Conservation (phyloP, 2,888 invertebrate species). For the Chalcosyrphus nemorum region DNA sequence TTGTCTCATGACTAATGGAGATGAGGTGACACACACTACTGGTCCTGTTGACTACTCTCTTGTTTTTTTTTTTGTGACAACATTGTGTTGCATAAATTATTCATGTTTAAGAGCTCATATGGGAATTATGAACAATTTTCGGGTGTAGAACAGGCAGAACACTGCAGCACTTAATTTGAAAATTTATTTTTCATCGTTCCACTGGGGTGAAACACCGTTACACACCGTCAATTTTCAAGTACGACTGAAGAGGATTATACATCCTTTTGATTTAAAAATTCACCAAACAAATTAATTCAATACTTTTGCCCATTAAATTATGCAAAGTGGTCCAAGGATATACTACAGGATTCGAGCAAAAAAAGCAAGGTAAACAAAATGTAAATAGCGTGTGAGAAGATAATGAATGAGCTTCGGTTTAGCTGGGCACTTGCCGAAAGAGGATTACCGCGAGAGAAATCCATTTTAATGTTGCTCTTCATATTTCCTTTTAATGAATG, state of each 20-base stretch:
- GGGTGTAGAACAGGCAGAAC: conserved; percentile 38
- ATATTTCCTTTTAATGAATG: too few species aligned
- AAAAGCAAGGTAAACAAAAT: background rate
- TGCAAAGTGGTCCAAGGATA: conserved; percentile 15
- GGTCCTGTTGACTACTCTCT: background rate
- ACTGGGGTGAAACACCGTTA: conserved; percentile 3
- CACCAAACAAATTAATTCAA: conserved; percentile 42
- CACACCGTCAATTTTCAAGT: conserved; percentile 17
- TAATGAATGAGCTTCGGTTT: background rate
- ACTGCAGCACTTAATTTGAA: conserved; percentile 53
- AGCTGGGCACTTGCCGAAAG: background rate
- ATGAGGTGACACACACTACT: background rate
- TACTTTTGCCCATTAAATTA: conserved; percentile 42
- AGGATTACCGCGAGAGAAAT: background rate
- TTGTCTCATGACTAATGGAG: conserved; percentile 17
- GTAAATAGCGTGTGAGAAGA: background rate
- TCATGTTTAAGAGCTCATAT: conserved; percentile 54
- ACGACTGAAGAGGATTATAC: background rate
- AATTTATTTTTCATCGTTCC: conserved; percentile 3
- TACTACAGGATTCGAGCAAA: too few species aligned
- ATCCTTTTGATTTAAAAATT: background rate
- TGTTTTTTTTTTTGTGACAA: conserved; percentile 27
- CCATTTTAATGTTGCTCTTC: background rate
- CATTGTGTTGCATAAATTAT: conserved; percentile 56
- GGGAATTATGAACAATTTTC: conserved; percentile 61